Percentiles rank a stretch among this genome's conserved stretches.
These are phyloP conservation scores for Prosapia bicincta DNA, from an alignment of 2,888 invertebrate genomes.

Conservation along the genomic window DNA sequence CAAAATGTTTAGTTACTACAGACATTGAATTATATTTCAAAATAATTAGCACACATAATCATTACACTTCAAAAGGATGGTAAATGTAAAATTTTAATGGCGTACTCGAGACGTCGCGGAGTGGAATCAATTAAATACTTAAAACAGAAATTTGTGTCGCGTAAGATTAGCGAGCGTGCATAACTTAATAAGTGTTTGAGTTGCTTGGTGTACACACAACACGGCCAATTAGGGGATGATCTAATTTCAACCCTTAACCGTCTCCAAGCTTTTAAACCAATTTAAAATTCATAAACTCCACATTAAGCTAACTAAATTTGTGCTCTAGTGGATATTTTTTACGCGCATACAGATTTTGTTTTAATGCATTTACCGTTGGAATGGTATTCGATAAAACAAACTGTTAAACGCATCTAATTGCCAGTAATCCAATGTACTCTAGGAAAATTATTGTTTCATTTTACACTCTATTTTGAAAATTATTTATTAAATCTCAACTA, in stretches of 20 bases:
- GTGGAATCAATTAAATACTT: not conserved
- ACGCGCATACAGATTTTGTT: not conserved
- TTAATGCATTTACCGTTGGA: not conserved
- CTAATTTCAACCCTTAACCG: not conserved
- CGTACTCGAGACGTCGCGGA: not conserved
- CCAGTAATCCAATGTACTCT: too few species aligned
- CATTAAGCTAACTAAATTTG: not conserved
- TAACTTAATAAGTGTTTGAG: not conserved
- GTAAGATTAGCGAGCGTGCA: not conserved
- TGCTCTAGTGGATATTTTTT: not conserved
- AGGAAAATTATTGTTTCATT: too few species aligned
- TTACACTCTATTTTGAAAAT: too few species aligned
- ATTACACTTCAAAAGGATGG: too few species aligned
- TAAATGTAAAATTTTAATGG: not conserved
- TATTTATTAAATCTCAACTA: too few species aligned
- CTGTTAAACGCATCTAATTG: too few species aligned
- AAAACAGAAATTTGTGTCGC: not conserved
- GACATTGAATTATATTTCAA: too few species aligned
- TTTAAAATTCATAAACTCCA: not conserved
- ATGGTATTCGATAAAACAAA: not conserved
- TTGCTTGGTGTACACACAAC: not conserved
- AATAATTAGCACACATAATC: too few species aligned
- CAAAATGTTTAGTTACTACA: too few species aligned
- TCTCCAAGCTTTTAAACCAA: not conserved
- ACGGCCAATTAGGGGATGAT: not conserved